Percentiles rank a stretch among this genome's conserved stretches.
phyloP scores from a whole-genome alignment of 2,888 invertebrate genomes.

The Sarcophaga subvicina region DNA sequence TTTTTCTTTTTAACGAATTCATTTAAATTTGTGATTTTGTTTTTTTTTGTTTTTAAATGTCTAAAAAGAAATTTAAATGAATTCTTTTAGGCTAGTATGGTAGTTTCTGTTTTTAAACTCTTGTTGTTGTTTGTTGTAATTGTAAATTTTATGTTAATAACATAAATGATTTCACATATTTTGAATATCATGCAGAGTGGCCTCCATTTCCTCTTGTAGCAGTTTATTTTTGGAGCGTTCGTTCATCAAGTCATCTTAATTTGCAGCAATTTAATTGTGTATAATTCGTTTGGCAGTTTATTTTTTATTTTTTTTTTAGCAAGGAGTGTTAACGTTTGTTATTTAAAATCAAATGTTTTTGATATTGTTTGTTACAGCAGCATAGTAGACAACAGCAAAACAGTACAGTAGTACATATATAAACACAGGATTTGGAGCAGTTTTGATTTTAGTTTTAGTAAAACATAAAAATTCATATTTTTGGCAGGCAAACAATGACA shows the following conservation, averaged over 20 bases:
- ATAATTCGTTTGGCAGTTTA: constrained; percentile 8
- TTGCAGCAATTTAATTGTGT: not conserved
- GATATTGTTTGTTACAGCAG: constrained; percentile 45
- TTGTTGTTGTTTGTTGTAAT: constrained; percentile 66
- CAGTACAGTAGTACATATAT: constrained; percentile 36
- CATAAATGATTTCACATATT: constrained; percentile 89
- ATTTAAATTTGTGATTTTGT: constrained; percentile 34
- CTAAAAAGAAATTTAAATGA: constrained; percentile 49
- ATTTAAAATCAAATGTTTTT: constrained; percentile 23
- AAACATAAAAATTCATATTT: constrained; percentile 68
- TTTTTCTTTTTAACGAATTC: constrained; percentile 48
- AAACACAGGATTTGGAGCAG: constrained; percentile 54
- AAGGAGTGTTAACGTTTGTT: constrained; percentile 40
- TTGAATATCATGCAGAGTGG: constrained; percentile 99
- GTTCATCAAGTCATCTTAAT: constrained; percentile 94
- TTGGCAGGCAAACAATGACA: constrained; percentile 61
- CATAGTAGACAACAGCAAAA: constrained; percentile 45
- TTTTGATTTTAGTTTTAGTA: constrained; percentile 63
- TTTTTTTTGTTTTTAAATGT: constrained; percentile 4
- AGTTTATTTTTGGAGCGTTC: constrained; percentile 98
- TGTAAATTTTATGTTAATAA: constrained; percentile 52
- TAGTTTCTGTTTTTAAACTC: constrained; percentile 60
- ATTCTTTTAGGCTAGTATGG: constrained; percentile 68
- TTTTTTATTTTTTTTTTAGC: constrained; percentile 30
- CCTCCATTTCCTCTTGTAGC: constrained; percentile 99